Evolutionary conservation across 2,797 vertebrate species (phyloP).

Genomic region (Epinephelus malabaricus): DNA sequence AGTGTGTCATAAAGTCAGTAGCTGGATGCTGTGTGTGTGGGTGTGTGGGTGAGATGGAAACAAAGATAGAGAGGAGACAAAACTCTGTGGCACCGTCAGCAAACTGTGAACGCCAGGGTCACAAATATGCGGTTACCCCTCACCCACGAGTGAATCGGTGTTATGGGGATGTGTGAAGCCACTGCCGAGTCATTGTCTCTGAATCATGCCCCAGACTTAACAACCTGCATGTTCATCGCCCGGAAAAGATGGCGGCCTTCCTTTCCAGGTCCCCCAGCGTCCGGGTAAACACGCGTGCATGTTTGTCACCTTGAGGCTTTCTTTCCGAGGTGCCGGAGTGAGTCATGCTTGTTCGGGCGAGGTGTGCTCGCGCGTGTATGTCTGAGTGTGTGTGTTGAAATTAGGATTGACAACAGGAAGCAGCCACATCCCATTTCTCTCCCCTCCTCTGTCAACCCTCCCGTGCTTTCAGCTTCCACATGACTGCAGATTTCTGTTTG

Average conservation of each 20-base stretch:
- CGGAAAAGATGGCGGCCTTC: slow-evolving; percentile 46
- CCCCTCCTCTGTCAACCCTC: slow-evolving; percentile 43
- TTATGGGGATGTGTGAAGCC: neutral
- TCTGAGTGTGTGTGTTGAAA: slow-evolving; percentile 41
- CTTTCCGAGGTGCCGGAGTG: slow-evolving; percentile 53
- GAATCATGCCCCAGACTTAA: slow-evolving; percentile 15
- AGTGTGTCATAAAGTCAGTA: neutral
- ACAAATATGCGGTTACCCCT: neutral
- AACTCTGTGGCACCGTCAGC: neutral
- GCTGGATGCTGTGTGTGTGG: slow-evolving; percentile 6
- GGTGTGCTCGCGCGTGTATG: slow-evolving; percentile 9
- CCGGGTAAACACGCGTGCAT: slow-evolving; percentile 34
- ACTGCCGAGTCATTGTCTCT: slow-evolving; percentile 10
- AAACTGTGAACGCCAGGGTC: slow-evolving; percentile 5
- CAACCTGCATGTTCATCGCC: slow-evolving; percentile 31
- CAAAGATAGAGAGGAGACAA: neutral
- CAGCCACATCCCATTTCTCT: slow-evolving; percentile 49
- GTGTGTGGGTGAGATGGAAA: slow-evolving; percentile 7
- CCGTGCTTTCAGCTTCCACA: slow-evolving; percentile 55
- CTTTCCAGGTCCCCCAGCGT: slow-evolving; percentile 24
- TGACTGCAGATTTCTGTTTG: slow-evolving; percentile 60
- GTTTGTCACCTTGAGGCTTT: slow-evolving; percentile 62
- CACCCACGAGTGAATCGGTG: neutral
- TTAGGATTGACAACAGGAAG: slow-evolving; percentile 64
- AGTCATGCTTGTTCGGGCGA: slow-evolving; percentile 40